Conservation (phyloP, 2,888 invertebrate species). For the Ligdia adustata region DNA sequence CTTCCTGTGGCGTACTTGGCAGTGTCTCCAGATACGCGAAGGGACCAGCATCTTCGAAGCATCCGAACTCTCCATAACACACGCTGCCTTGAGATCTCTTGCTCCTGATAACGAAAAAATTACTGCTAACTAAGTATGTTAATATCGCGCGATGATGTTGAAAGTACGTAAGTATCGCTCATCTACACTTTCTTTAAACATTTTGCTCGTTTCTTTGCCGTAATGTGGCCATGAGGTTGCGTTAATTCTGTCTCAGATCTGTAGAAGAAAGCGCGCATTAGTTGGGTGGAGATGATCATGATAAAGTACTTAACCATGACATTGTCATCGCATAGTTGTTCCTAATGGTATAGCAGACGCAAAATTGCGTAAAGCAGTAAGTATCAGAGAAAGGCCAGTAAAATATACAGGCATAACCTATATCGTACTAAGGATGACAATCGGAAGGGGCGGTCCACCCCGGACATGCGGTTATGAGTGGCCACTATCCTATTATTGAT, state of each 20-base stretch:
- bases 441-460: too few species aligned
- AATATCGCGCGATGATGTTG: constrained; percentile 23
- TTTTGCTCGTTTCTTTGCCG: constrained; percentile 28
- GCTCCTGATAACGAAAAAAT: constrained; percentile 67
- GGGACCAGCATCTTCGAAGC: constrained; percentile 95
- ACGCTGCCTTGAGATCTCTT: constrained; percentile 92
- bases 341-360: too few species aligned
- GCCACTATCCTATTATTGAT: too few species aligned
- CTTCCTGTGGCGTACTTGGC: constrained; percentile 93
- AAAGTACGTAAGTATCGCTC: constrained; percentile 25
- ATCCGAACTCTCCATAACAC: constrained; percentile 95
- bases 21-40: constrained; percentile 95
- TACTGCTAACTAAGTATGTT: constrained; percentile 26
- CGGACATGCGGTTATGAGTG: too few species aligned
- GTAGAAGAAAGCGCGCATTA: constrained; percentile 9
- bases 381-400: too few species aligned
- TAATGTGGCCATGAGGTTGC: constrained; percentile 12
- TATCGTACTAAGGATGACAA: too few species aligned
- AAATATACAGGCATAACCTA: too few species aligned
- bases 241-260: constrained; percentile 6
- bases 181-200: constrained; percentile 28
- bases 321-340: neutral
- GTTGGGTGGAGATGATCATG: constrained; percentile 1
- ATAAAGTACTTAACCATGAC: neutral
- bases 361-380: too few species aligned